These are phyloP conservation scores for Himantopus leucocephalus DNA, from an alignment of 2,113 vertebrate species.

Conservation along the genomic window DNA sequence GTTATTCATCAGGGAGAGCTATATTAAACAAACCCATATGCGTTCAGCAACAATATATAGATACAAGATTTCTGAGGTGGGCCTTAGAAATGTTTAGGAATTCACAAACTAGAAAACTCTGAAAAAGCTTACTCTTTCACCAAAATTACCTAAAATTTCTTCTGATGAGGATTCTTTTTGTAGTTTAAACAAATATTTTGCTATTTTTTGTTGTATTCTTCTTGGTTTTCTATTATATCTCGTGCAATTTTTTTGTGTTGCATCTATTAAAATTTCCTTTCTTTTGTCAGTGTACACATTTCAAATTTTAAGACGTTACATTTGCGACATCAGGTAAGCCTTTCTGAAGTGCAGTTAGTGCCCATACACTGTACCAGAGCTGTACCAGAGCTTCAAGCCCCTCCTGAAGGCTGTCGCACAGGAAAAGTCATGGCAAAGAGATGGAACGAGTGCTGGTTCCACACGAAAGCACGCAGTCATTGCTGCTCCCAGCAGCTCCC, in stretches of 20 bases:
- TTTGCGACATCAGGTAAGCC: background rate
- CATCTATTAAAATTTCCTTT: background rate
- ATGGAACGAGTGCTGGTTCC: background rate
- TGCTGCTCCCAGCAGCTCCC: background rate
- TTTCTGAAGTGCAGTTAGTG: background rate
- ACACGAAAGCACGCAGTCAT: rapidly evolving
- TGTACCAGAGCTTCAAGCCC: background rate
- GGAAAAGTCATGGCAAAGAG: background rate
- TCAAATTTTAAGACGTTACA: background rate
- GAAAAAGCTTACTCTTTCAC: background rate
- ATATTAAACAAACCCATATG: background rate
- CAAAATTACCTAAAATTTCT: background rate
- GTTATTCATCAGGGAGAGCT: background rate
- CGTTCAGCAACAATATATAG: background rate
- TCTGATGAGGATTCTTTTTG: background rate
- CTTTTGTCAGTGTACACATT: background rate
- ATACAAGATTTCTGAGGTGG: background rate
- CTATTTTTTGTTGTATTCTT: background rate
- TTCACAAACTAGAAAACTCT: background rate
- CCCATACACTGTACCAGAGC: rapidly evolving
- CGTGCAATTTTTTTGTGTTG: background rate
- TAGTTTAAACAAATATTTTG: background rate
- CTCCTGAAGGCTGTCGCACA: background rate
- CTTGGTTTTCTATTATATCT: background rate
- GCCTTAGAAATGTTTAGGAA: background rate